A percentile compares a stretch with the other conserved stretches of the same genome.
Evolutionary conservation across 2,797 vertebrate species (phyloP).

Genomic region (Acropternis orthonyx): DNA sequence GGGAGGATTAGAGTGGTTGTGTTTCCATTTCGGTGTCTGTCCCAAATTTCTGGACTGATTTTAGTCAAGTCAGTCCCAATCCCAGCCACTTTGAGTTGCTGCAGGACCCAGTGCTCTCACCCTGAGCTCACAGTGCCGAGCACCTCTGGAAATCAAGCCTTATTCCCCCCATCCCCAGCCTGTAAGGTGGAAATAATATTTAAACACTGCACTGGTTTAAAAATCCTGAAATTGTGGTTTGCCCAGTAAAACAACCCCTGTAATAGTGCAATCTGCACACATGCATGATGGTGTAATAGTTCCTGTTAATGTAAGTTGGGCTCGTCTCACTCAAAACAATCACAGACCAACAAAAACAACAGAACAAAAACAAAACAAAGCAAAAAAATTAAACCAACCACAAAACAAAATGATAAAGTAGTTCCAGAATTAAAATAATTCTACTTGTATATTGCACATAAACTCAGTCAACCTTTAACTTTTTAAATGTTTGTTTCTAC

Average conservation of each 20-base stretch:
- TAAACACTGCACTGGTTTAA: neutral
- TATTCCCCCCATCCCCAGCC: neutral
- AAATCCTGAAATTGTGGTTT: neutral
- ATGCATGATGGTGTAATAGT: neutral
- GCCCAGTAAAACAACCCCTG: neutral
- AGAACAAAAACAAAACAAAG: neutral
- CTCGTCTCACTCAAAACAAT: neutral
- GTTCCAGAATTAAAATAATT: neutral
- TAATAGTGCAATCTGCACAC: neutral
- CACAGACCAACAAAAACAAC: neutral
- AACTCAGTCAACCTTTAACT: neutral
- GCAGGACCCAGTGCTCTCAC: neutral
- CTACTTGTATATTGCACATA: neutral
- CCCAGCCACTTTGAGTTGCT: neutral
- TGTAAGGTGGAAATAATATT: neutral
- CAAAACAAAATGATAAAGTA: neutral
- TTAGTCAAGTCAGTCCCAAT: neutral
- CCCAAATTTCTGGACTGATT: neutral
- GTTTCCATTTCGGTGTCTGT: neutral
- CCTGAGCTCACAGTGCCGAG: neutral
- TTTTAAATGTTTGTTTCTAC: neutral
- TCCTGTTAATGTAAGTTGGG: neutral
- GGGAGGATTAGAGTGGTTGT: neutral
- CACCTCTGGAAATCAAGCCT: neutral
- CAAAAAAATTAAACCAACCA: neutral